These are phyloP conservation scores for Patella pellucida DNA, from an alignment of 2,888 invertebrate species.

Conservation along the genomic window DNA sequence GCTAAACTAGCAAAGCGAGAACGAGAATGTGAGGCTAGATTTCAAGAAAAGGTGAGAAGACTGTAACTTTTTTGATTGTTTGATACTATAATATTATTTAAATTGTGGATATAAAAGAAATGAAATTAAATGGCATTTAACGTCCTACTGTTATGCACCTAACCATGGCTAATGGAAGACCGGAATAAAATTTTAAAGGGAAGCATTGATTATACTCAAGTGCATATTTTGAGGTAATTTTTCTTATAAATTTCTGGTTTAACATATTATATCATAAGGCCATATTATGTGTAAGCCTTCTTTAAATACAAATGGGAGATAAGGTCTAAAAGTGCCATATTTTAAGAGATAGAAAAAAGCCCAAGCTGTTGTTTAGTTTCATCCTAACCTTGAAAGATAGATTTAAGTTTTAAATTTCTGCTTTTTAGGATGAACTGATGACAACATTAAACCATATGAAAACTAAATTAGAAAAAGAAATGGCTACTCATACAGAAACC, in stretches of 20 bases:
- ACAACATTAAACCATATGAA: conserved; percentile 85
- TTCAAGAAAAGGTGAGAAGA: conserved; percentile 81
- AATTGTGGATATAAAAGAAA: neutral
- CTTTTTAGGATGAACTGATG: conserved; percentile 84
- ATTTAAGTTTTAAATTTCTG: too few relatives aligned
- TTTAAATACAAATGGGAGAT: too few relatives aligned
- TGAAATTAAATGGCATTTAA: too few relatives aligned
- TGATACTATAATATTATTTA: neutral
- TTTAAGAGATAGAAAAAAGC: too few relatives aligned
- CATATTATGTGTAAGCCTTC: too few relatives aligned
- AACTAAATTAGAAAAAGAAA: conserved; percentile 90
- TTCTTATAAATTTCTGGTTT: too few relatives aligned
- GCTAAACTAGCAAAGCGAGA: conserved; percentile 90
- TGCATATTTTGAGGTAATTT: neutral
- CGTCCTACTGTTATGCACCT: too few relatives aligned
- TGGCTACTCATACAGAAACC: conserved; percentile 87
- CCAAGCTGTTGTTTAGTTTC: too few relatives aligned
- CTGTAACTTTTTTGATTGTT: neutral
- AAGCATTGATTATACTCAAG: neutral
- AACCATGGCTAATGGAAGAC: too few relatives aligned
- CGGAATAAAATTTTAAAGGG: neutral
- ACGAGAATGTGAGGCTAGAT: conserved; percentile 89
- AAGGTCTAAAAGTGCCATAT: too few relatives aligned
- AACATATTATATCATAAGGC: too few relatives aligned
- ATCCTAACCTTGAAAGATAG: too few relatives aligned